Base-by-base conservation (phyloP, 2,888 invertebrate species). In the Epinotia demarniana region DNA sequence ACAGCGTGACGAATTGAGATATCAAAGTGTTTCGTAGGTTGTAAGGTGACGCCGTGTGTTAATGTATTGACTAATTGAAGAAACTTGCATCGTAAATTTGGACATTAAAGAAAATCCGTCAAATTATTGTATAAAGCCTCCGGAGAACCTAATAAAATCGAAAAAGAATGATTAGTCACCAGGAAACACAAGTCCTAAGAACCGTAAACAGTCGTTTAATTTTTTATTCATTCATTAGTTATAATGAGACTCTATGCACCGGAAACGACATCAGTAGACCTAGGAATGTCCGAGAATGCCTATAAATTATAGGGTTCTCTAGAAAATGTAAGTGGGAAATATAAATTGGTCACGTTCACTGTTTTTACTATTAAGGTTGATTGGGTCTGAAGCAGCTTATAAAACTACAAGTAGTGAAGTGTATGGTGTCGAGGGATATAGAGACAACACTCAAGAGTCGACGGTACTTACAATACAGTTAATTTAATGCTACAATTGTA, bases 1-100 rank as follows among this genome's bases (percentile, higher is more conserved):
- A 87, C 87, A 87, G 92, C 92, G 92, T 92, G 92, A 92, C 93
- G 92, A 94, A 94, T 94, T 86, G 89, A 91, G 86, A 82, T 92
- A 92, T 93, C 93, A 91, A 92, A 92, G 91, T 92, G 90, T 92
- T 90, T 88, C 89, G 90, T 88, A 83, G 85, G 81, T 82, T 86
- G 86, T 84, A 86, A 88, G 89, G 64, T 75, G 75, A 75, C 66
- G 60, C 55, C 16, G 33, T 49, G 33, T 18, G 74, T 58, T 70
- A 74, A 58, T 70, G 70, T 66, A 60, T 70, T 75, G 58, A 18
- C 43, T 66, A 71, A 70, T 71, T 60, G 53, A 66, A 64, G 11
- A 46, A 46, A 46, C 11, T 11, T 46, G 12, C 46, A 27, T 27
- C 23, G 23, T 27, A 27, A 27, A 27, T 27, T 27, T 3, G 23